A percentile compares a stretch with the other conserved stretches of the same genome.
Evolutionary conservation across 2,888 invertebrate species (phyloP).

Genomic region (Agriopis marginaria): DNA sequence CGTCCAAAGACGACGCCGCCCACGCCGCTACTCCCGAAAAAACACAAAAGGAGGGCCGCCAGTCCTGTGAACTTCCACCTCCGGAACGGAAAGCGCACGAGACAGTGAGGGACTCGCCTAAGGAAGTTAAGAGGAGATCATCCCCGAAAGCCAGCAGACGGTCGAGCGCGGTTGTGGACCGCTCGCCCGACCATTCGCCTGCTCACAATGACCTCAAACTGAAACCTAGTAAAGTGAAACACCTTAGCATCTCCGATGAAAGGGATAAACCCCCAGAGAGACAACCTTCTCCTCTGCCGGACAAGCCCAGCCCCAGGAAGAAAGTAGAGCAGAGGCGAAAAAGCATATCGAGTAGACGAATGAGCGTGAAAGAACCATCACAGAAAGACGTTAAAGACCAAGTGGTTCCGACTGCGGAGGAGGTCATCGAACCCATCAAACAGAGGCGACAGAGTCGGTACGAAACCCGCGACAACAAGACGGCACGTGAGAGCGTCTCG

Average conservation of each 20-base stretch:
- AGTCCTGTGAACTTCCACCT: slow-evolving; percentile 87
- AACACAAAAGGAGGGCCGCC: slow-evolving; percentile 85
- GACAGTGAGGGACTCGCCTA: slow-evolving; percentile 70
- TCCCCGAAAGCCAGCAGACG: slow-evolving; percentile 54
- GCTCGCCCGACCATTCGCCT: slow-evolving; percentile 55
- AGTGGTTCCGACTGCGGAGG: slow-evolving; percentile 44
- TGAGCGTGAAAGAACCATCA: slow-evolving; percentile 58
- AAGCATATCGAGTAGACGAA: slow-evolving; percentile 49
- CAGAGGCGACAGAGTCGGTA: slow-evolving; percentile 42
- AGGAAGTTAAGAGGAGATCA: slow-evolving; percentile 5
- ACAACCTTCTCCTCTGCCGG: slow-evolving; percentile 42
- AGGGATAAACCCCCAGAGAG: slow-evolving; percentile 46
- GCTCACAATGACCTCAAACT: slow-evolving; percentile 61
- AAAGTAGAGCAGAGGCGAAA: slow-evolving; percentile 64
- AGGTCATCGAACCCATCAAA: slow-evolving; percentile 48
- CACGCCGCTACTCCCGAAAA: slow-evolving; percentile 73
- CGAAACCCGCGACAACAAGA: slow-evolving; percentile 31
- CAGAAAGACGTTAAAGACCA: slow-evolving; percentile 40
- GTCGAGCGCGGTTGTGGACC: slow-evolving; percentile 41
- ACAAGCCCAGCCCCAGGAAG: slow-evolving; percentile 66
- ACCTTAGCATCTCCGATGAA: slow-evolving; percentile 62
- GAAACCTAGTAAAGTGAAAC: slow-evolving; percentile 50
- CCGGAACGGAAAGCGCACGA: slow-evolving; percentile 88
- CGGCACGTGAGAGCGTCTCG: slow-evolving; percentile 47
- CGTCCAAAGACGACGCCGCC: slow-evolving; percentile 74